Base-by-base conservation (phyloP, 2,113 vertebrate genomes). In the Platysteira castanea region DNA sequence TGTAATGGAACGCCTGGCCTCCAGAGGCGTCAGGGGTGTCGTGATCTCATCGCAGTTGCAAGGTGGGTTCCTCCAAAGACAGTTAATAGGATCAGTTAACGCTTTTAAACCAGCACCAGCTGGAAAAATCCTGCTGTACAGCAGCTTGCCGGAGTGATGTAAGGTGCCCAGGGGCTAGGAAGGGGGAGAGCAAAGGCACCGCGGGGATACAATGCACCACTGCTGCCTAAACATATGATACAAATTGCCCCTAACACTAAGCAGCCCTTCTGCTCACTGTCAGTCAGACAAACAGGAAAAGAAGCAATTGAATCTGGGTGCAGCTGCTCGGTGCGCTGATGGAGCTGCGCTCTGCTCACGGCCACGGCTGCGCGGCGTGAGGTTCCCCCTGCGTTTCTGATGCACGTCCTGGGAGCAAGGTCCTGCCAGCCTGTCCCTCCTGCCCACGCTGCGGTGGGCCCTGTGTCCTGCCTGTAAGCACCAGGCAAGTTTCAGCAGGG, bases 291-390 rank as follows among this genome's bases (percentile, higher is more conserved):
- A 83, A 83, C 13, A 64, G 86, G 69, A 73, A 65, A 56, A 50
- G 35, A 60, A 47, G 22, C 64, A 49, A 68, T 37, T 47, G 61
- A 83, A 65, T 69, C 13, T 83, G 76, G 47, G 39, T 0, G 9
- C 87, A 83, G 83, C 57, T 85, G 70, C 65, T 78, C 3, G 0
- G 6, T 8, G 47, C 8, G 81, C 60, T 46, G 74, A 26, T 6
- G 52, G 81, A 74, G 37, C 69, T 94, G 82, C 59, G 19, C 35
- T 27, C 41, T 4, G 6, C 63, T 53, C 15, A 0, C 1, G 56
- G 84, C n/a, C 26, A 15, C 1, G 50, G 65, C 56, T 73, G 39
- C 0, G 0, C 3, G 21, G 24, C 27, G 11, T 0, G 1, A 84
- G 41, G 26, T 21, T 71, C 22, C 15, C 26, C 1, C 1, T 1